Evolutionary conservation across 2,113 vertebrate species (phyloP).

Genomic region (Cyphomyrus plagiostoma): DNA sequence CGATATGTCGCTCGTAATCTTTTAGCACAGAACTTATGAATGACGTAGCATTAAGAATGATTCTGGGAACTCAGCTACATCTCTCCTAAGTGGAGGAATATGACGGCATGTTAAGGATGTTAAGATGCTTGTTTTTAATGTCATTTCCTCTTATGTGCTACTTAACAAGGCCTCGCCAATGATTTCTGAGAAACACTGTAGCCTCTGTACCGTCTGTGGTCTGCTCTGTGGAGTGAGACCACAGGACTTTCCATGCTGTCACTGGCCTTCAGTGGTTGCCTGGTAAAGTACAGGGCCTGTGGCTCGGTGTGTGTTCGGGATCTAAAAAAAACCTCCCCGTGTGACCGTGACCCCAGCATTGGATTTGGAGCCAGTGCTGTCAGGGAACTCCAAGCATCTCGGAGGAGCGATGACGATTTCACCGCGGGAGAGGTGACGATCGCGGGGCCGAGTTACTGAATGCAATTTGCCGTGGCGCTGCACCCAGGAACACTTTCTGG

Average conservation of each 20-base stretch:
- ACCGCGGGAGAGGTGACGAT: background rate
- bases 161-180: background rate
- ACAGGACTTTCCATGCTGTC: background rate
- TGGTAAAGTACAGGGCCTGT: background rate
- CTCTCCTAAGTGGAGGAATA: background rate
- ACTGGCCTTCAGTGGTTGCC: background rate
- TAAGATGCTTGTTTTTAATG: background rate
- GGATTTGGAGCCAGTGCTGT: background rate
- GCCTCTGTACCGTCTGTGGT: background rate
- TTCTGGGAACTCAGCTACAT: background rate
- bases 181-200: background rate
- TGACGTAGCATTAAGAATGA: too few relatives aligned
- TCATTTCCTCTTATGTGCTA: background rate
- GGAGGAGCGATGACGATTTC: background rate
- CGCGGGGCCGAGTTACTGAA: background rate
- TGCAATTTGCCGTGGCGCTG: background rate
- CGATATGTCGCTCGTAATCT: too few relatives aligned
- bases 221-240: background rate
- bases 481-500: background rate
- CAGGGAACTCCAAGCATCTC: background rate
- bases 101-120: background rate
- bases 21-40: too few relatives aligned
- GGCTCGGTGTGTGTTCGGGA: background rate
- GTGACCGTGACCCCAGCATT: background rate
- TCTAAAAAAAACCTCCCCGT: background rate